Conservation (phyloP, 2,888 invertebrate genomes). For the Ephialtes manifestator region DNA sequence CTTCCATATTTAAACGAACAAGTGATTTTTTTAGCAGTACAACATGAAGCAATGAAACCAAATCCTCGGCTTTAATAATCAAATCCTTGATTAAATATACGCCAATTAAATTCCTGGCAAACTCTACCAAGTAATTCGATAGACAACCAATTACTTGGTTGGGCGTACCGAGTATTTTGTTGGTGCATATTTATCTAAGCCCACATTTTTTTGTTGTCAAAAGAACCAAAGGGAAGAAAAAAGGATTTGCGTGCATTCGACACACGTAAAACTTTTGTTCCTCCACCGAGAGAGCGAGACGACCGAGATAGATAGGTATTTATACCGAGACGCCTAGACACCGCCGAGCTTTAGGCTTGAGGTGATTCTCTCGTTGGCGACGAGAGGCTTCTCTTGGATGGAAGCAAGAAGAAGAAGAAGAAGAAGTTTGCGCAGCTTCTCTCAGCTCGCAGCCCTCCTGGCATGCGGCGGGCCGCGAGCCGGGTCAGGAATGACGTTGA, state of each 20-base stretch:
- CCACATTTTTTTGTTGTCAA: background rate
- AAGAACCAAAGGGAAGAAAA: constrained; percentile 2
- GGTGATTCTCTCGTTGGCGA: constrained; percentile 51
- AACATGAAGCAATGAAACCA: too few species aligned
- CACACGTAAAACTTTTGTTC: constrained; percentile 67
- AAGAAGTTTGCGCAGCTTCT: constrained; percentile 49
- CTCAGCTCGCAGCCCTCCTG: constrained; percentile 54
- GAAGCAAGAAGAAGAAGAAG: constrained; percentile 53
- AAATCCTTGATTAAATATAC: too few species aligned
- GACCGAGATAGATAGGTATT: constrained; percentile 72
- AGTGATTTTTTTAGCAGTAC: too few species aligned
- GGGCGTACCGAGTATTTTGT: background rate
- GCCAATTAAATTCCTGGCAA: too few species aligned
- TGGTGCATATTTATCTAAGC: too few species aligned
- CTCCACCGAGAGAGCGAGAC: constrained; percentile 60
- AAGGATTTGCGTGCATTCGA: constrained; percentile 17
- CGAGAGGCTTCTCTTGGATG: constrained; percentile 50
- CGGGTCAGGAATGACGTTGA: constrained; percentile 66
- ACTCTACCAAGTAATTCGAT: too few species aligned
- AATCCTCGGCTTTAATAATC: too few species aligned
- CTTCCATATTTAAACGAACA: too few species aligned
- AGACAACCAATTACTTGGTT: background rate
- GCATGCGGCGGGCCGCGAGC: constrained; percentile 60
- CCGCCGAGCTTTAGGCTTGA: constrained; percentile 46
- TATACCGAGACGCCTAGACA: constrained; percentile 69